Evolutionary conservation across 2,113 vertebrate genomes (phyloP).

Genomic region (Phyllostomus hastatus): DNA sequence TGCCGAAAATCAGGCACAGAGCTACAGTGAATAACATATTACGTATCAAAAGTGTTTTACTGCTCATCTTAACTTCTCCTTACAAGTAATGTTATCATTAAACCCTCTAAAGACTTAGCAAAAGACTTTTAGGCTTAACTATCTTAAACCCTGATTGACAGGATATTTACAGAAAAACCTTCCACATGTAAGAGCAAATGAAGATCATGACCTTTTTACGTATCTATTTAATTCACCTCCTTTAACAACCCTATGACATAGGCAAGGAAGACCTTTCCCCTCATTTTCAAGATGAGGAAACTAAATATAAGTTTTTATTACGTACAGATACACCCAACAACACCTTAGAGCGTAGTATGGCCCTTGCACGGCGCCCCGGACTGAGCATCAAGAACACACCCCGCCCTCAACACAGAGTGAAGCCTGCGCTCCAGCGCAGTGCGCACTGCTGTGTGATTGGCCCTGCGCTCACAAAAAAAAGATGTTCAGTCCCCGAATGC

Average conservation of each 20-base stretch:
- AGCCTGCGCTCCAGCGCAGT: neutral
- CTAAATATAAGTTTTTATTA: neutral
- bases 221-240: neutral
- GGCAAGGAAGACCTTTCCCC: neutral
- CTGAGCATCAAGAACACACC: neutral
- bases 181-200: neutral
- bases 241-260: neutral
- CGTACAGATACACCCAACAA: neutral
- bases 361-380: neutral
- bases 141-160: neutral
- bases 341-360: neutral
- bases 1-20: neutral
- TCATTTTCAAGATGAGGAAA: neutral
- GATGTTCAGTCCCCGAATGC: neutral
- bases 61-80: neutral
- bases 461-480: neutral
- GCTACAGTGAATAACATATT: neutral
- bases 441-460: neutral
- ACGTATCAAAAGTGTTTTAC: neutral
- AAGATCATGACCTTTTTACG: neutral
- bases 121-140: neutral
- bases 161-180: slow-evolving; percentile 6
- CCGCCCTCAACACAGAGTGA: neutral
- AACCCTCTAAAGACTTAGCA: neutral
- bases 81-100: neutral